Percentiles rank a stretch among this genome's conserved stretches.
These are phyloP conservation scores for Bedellia somnulentella DNA, from an alignment of 2,888 invertebrate species.

Conservation along the genomic window DNA sequence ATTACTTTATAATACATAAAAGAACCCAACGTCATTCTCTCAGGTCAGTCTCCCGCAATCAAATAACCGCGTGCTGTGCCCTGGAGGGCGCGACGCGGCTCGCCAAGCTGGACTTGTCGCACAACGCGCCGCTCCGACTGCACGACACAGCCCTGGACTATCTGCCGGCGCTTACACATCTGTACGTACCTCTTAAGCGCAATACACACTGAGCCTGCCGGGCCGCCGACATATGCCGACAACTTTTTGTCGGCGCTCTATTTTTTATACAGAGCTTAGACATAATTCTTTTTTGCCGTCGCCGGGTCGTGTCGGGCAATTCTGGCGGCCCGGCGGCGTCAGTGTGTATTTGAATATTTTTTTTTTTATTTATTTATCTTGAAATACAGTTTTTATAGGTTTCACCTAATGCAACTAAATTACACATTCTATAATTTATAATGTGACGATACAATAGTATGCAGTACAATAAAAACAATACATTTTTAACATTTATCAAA, in stretches of 20 bases:
- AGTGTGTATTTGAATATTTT: too few relatives aligned
- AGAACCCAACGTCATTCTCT: slow-evolving; percentile 9
- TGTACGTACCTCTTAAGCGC: slow-evolving; percentile 17
- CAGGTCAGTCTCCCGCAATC: slow-evolving; percentile 84
- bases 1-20: neutral
- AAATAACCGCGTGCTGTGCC: slow-evolving; percentile 72
- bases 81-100: slow-evolving; percentile 71
- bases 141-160: slow-evolving; percentile 72
- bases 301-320: neutral
- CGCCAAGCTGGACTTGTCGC: slow-evolving; percentile 77
- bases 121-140: slow-evolving; percentile 76
- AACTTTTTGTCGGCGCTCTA: too few relatives aligned
- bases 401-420: too few relatives aligned
- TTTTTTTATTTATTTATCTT: too few relatives aligned
- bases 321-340: neutral
- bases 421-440: too few relatives aligned
- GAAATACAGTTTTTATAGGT: too few relatives aligned
- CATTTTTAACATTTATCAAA: too few relatives aligned
- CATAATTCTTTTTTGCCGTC: neutral
- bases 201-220: too few relatives aligned
- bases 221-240: too few relatives aligned
- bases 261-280: neutral
- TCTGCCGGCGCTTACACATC: slow-evolving; percentile 64
- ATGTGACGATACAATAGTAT: too few relatives aligned
- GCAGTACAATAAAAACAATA: too few relatives aligned